Evolutionary conservation across 2,113 vertebrate species (phyloP), one percentile per base, ranked within the genome.

Genomic region (Galbula dea): DNA sequence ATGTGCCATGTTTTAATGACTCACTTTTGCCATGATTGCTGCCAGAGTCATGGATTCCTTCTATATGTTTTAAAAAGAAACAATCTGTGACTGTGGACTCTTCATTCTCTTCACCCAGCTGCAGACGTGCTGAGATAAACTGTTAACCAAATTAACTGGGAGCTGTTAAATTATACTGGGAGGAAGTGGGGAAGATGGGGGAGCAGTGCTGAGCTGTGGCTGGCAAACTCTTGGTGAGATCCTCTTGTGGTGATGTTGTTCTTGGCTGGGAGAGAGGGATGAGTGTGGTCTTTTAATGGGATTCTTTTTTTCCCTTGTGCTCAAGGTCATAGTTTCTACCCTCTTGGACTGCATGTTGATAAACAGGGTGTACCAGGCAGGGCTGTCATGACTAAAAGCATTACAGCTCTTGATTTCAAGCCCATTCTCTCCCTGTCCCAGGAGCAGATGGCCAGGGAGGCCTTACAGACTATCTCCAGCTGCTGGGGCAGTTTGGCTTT

Each of bases 21-120:
- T 48, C 12, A 43, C 12, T 52, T 83, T 59, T 5, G 4, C 83
- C 6, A 1, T 0, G 0, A 9, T 29, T 7, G 3, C 83, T 95
- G 88, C 83, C 83, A 49, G 29, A 72, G 83, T 78, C 83, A 76
- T 1, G 7, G 88, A 82, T 92, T 93, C 83, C 76, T 88, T 72
- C 90, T 88, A 3, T 88, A 29, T 48, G 27, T 88, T 94, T 94
- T 43, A 76, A 83, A 78, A 91, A 76, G 83, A 95, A 96, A 63
- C 72, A 91, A 5, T 68, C 83, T 3, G 2, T 93, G 86, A 17
- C 57, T 65, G 69, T 0, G 9, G 66, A 1, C 2, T 0, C 45
- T 52, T 49, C 16, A 45, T 92, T 84, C 81, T 68, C 41, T 71
- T 13, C 63, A 10, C 46, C 49, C 68, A 3, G 85, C 58, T n/a